Evolutionary conservation across 2,888 invertebrate genomes (phyloP).

Genomic region (Itoplectis maculator): DNA sequence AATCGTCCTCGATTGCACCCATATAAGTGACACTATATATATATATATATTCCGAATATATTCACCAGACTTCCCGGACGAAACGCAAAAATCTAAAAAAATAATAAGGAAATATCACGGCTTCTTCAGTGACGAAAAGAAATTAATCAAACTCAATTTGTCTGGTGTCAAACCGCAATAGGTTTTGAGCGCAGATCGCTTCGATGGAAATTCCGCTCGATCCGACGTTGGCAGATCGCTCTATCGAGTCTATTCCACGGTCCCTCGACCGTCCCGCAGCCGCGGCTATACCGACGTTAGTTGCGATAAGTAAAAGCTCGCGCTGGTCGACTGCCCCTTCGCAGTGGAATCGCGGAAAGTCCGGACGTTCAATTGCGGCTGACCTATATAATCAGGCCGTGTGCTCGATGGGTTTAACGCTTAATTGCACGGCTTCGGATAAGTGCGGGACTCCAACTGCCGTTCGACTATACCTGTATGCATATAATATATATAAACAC

Average conservation of each 20-base stretch:
- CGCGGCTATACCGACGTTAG: not conserved
- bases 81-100: no score
- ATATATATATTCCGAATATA: no score
- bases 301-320: not conserved
- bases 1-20: not conserved
- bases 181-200: no score
- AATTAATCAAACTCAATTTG: not conserved
- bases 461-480: not conserved
- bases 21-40: no score
- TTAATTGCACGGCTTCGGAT: conserved; percentile 45
- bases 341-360: not conserved
- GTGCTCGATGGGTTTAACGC: conserved; percentile 46
- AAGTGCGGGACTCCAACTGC: not conserved
- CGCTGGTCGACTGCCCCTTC: not conserved
- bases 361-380: conserved; percentile 44
- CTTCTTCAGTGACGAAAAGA: no score
- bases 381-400: conserved; percentile 63
- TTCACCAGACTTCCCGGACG: no score
- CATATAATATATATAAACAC: conserved; percentile 9
- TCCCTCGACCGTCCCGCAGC: not conserved
- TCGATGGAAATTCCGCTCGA: not conserved
- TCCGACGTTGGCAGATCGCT: not conserved
- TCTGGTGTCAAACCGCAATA: not conserved
- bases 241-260: not conserved
- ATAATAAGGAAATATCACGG: no score